Percentiles rank a stretch among this genome's conserved stretches.
These are phyloP conservation scores for Euborellia annulipes DNA, from an alignment of 1,140 invertebrate genomes.

Conservation along the genomic window DNA sequence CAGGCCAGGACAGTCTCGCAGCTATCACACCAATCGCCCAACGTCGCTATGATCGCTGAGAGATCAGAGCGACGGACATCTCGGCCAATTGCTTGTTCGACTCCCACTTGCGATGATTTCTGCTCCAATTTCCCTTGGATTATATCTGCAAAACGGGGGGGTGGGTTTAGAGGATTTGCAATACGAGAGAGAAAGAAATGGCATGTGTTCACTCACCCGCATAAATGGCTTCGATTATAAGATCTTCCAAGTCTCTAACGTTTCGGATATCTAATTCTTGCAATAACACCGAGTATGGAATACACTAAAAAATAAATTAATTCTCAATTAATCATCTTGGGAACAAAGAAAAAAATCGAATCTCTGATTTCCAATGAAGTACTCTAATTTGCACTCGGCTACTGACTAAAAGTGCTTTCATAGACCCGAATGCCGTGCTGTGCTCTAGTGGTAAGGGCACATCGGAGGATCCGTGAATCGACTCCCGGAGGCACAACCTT, in stretches of 20 bases:
- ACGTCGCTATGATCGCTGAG: constrained; percentile 53
- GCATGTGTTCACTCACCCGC: constrained; percentile 56
- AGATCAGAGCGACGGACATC: constrained; percentile 75
- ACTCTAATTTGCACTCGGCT: no score
- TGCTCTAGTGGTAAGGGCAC: no score
- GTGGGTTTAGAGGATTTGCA: no score
- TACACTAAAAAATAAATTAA: constrained; percentile 37
- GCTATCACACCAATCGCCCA: constrained; percentile 81
- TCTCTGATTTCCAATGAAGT: no score
- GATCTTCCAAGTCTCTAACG: constrained; percentile 84
- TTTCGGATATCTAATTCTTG: constrained; percentile 83
- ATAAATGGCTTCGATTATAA: constrained; percentile 96
- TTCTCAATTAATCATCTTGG: no score
- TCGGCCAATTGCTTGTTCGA: constrained; percentile 84
- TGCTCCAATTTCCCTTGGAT: constrained; percentile 94
- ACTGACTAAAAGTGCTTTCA: no score
- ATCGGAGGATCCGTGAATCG: no score
- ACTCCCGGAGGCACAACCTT: no score
- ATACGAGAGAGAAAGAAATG: no score
- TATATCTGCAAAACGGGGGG: constrained; percentile 57
- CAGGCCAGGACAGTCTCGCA: constrained; percentile 77
- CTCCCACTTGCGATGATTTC: constrained; percentile 79
- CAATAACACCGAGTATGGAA: constrained; percentile 72
- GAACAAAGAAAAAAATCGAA: no score
- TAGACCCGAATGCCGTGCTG: no score